phyloP scores from a whole-genome alignment of 2,888 invertebrate species.

The Spatulosminthurus flaviceps region DNA sequence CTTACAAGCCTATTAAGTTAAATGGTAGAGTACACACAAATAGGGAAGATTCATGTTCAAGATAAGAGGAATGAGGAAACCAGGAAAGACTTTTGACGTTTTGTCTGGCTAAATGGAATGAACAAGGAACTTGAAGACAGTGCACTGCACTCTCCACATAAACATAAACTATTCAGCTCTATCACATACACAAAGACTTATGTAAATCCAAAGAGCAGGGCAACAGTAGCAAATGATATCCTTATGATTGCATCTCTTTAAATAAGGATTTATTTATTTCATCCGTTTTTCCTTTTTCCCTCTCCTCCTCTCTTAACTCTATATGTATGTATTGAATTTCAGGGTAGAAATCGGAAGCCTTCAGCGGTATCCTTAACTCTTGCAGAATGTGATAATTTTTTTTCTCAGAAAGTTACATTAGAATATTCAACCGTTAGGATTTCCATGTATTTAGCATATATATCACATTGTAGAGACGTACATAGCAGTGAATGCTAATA shows the following conservation, averaged over 20 bases:
- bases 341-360: neutral
- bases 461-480: no score
- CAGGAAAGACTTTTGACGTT: conserved; percentile 1
- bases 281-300: no score
- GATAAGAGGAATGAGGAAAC: conserved; percentile 11
- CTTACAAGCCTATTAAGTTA: no score
- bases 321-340: neutral
- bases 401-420: neutral
- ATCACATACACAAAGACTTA: no score
- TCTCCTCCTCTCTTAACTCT: no score
- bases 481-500: no score
- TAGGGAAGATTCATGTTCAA: neutral
- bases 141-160: neutral
- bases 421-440: conserved; percentile 8
- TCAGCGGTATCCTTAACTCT: neutral
- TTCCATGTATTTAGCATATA: neutral
- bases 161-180: neutral
- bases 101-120: neutral
- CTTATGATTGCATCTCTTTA: no score
- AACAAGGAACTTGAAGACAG: neutral
- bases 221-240: no score
- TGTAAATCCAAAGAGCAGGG: no score
- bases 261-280: no score
- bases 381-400: neutral
- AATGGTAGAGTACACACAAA: neutral